Evolutionary conservation across 2,113 vertebrate genomes (phyloP).

Genomic region (Nothoprocta pentlandii): DNA sequence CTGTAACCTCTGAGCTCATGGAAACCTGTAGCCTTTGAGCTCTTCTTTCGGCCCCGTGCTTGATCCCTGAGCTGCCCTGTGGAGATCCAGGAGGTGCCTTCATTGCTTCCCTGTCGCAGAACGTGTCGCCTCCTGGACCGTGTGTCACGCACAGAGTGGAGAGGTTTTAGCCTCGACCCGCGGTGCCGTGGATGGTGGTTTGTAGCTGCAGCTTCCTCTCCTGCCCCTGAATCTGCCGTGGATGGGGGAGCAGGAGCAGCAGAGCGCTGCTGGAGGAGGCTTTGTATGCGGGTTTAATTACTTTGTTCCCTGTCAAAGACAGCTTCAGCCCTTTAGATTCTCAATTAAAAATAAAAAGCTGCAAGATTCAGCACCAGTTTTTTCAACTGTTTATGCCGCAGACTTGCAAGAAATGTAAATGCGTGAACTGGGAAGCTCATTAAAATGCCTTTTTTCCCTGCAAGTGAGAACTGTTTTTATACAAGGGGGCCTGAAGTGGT

Average conservation of each 20-base stretch:
- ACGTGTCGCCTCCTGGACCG: too few species aligned
- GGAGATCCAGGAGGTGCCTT: background rate
- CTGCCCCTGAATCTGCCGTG: background rate
- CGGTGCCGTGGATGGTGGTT: background rate
- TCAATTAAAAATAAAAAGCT: background rate
- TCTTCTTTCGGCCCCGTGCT: background rate
- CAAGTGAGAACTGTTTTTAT: conserved; percentile 48
- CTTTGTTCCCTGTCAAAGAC: background rate
- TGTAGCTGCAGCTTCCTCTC: background rate
- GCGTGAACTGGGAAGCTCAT: conserved; percentile 56
- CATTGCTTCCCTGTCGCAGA: background rate
- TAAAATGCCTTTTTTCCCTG: conserved; percentile 46
- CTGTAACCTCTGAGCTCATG: background rate
- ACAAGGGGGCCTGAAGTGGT: conserved; percentile 30
- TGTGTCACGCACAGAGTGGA: too few species aligned
- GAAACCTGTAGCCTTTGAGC: background rate
- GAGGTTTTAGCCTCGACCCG: too few species aligned
- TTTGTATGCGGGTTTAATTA: background rate
- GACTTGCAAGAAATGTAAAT: conserved; percentile 10
- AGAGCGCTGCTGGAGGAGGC: background rate
- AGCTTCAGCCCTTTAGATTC: background rate
- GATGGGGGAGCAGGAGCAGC: background rate
- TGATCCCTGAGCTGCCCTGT: too few species aligned
- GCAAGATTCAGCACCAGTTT: conserved; percentile 21
- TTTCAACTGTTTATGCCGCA: background rate